Evolutionary conservation across 2,888 invertebrate species (phyloP), one percentile per base, ranked within the genome.

Genomic region (Oscheius onirici): DNA sequence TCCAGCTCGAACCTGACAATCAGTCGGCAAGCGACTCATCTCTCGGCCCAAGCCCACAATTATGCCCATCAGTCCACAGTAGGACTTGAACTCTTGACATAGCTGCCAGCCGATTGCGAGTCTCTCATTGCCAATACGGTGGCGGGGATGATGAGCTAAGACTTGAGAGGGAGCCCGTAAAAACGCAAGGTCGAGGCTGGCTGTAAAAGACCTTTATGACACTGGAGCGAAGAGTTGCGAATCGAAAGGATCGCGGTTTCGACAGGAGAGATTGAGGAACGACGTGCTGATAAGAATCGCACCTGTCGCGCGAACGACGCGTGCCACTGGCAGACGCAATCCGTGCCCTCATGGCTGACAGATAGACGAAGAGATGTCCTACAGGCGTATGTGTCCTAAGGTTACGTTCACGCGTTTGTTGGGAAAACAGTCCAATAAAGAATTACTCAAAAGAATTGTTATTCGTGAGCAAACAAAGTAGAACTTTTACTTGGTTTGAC

Each of bases 261-360:
- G 34, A 6, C 34, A 34, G 28, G 28, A 55, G 55, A 55, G 58
- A 58, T 22, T 34, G 34, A 41, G n/a, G n/a, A n/a, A n/a, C n/a
- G 58, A n/a, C 41, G 40, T 6, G 26, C 43, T 58, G 58, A 58
- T 58, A 58, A 58, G 58, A 41, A 58, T 58, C 58, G 58, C 58
- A 58, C 58, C 58, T 58, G 58, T 58, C 58, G 58, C 58, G 43
- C 41, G 58, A 41, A 40, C 58, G 58, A 58, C 58, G 58, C 58
- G 58, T 58, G 58, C 58, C 58, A 20, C n/a, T 20, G 55, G 55
- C 55, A 55, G 28, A 55, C 55, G 55, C 55, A 55, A 55, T 55
- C 55, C 34, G 26, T 34, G 28, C 15, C 55, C 11, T 15, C 26
- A 34, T 22, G 46, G 46, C n/a, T n/a, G 20, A 46, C 20, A 46